Evolutionary conservation across 2,797 vertebrate genomes (phyloP), one percentile per base, ranked within the genome.

Genomic region (Rhyacichthys aspro): DNA sequence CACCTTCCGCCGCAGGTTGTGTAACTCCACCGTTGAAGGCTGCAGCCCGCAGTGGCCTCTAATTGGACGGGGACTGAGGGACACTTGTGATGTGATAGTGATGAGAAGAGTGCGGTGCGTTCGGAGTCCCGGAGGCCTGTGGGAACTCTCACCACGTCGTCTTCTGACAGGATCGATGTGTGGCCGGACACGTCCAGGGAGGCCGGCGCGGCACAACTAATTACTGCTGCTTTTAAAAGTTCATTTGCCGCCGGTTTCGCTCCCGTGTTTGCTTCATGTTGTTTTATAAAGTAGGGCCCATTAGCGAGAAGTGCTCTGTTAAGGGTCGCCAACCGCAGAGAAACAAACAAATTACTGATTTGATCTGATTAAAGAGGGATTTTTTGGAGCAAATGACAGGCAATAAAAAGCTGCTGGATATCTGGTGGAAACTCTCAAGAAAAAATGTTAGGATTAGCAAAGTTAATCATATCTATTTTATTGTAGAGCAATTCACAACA

Each of bases 61-160:
- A 84, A 90, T 87, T 88, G 82, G 73, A 70, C 66, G n/a, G 79
- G 69, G 72, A 73, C 47, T 43, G 56, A 66, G 72, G 76, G 80
- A 74, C 82, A 53, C 53, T 68, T 70, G 68, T 74, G 70, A 85
- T 73, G 75, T 69, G 74, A 70, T 61, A 55, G 43, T 42, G 45
- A 50, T 79, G 80, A 76, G 74, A 71, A 74, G 59, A 67, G 39
- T n/a, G 65, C 11, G 63, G 50, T 18, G 55, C 11, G 16, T 48
- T 71, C 11, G 19, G 53, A 58, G 59, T 37, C 36, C n/a, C 0
- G 2, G 16, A 43, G 9, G 62, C 72, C 62, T 49, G 37, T 60
- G 62, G 76, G 67, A 79, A 65, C 54, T 58, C 53, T 55, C 10
- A 7, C 62, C 57, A 70, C 65, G 11, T 81, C 76, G 23, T 28